Conservation (phyloP, 2,797 vertebrate species). For the Odontamblyopus lacepedii region DNA sequence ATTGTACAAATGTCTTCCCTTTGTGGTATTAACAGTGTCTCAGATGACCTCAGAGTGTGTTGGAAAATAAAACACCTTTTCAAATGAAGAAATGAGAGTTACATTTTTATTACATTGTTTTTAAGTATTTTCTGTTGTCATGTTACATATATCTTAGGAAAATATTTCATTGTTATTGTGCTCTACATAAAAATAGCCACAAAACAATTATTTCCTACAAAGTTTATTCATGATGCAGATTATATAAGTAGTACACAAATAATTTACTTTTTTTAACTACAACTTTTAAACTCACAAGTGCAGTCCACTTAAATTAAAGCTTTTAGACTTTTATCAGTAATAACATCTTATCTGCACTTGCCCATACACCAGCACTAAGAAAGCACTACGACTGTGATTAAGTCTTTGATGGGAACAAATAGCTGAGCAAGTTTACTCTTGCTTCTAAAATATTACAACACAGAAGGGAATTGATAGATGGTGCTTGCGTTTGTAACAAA, state of each 20-base stretch:
- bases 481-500: neutral
- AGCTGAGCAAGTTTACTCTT: neutral
- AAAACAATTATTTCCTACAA: neutral
- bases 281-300: no score
- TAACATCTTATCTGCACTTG: no score
- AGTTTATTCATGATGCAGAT: no score
- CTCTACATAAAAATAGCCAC: neutral
- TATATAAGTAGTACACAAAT: no score
- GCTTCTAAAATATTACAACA: neutral
- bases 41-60: constrained; percentile 49
- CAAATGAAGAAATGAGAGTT: constrained; percentile 5
- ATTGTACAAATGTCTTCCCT: constrained; percentile 23
- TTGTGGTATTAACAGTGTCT: constrained; percentile 41
- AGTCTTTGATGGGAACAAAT: no score
- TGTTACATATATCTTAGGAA: no score
- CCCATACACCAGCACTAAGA: no score
- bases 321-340: no score
- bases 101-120: neutral
- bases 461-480: neutral
- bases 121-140: neutral
- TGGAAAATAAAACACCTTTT: constrained; percentile 49
- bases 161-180: neutral
- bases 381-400: no score
- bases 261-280: no score
- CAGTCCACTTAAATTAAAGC: no score